Evolutionary conservation across 2,888 invertebrate genomes (phyloP), one percentile per base, ranked within the genome.

Genomic region (Petrolisthes manimaculis): DNA sequence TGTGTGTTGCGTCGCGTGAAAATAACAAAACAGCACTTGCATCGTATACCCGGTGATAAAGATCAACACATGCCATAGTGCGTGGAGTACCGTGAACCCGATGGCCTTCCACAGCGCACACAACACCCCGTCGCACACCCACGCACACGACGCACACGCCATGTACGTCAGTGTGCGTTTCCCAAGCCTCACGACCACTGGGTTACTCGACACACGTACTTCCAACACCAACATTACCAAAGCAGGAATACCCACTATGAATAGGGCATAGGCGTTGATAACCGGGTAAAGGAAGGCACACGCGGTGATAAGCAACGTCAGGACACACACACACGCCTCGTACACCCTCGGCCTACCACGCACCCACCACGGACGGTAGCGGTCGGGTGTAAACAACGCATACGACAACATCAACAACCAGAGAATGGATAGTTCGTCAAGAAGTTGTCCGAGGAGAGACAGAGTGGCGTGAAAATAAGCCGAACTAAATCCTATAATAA

Each of bases 381-480:
- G 84, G n/a, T 84, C 53, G n/a, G 91, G 91, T 1, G 89, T 89
- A 54, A 89, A 89, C n/a, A 89, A 83, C 14, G 89, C 74, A 56
- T 91, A 91, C 8, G 89, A 88, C 51, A 96, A 96, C 94, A 96
- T 95, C 91, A 96, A 95, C 2, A 96, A 95, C 97, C 97, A 97
- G 79, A 97, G 92, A 92, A 97, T 97, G 78, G 96, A 95, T 91
- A 97, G 93, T 93, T 97, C 97, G 93, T 97, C 97, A 88, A 97
- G 93, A 61, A 97, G 93, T 93, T 97, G 97, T 54, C 96, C 95
- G 91, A 96, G 95, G 92, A 97, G 94, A 92, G 96, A 96, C 61
- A 97, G 94, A 3, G 97, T 97, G 6, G 97, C 96, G 93, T 97
- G 97, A 92, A 97, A 97, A 93, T 97, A 97, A 90, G 96, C 96